Evolutionary conservation across 1,140 invertebrate species (phyloP).

Genomic region (Tribolium madens): DNA sequence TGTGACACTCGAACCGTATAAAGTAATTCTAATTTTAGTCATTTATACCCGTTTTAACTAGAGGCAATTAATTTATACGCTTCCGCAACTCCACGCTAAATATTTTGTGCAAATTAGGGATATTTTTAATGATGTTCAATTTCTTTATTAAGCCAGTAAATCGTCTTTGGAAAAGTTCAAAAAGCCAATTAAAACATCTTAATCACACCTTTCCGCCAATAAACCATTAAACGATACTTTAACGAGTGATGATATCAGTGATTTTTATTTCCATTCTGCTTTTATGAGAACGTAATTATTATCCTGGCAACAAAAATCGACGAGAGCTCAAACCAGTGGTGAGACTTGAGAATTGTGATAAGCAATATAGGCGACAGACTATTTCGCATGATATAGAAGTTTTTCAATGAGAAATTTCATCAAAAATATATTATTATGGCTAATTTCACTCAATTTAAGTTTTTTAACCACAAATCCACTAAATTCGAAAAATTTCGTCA

Average conservation of each 20-base stretch:
- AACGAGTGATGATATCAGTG: not conserved
- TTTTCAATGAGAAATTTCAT: no score
- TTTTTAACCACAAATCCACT: no score
- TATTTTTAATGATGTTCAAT: not conserved
- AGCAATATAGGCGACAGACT: no score
- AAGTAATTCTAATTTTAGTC: not conserved
- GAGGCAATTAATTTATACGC: not conserved
- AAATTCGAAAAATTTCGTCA: no score
- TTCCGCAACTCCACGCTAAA: not conserved
- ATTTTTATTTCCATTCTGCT: not conserved
- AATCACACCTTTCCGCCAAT: not conserved
- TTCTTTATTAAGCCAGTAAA: not conserved
- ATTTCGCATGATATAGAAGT: no score
- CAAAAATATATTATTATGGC: no score
- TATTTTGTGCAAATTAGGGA: not conserved
- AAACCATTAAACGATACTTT: not conserved
- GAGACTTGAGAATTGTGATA: no score
- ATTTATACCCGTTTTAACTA: not conserved
- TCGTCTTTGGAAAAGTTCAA: not conserved
- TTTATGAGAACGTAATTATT: not conserved
- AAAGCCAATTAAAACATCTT: not conserved
- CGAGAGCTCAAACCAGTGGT: not conserved
- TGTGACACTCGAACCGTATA: not conserved
- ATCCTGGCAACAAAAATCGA: not conserved
- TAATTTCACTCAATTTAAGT: no score